Evolutionary conservation across 1,140 invertebrate genomes (phyloP).

Genomic region (Coptotermes formosanus): DNA sequence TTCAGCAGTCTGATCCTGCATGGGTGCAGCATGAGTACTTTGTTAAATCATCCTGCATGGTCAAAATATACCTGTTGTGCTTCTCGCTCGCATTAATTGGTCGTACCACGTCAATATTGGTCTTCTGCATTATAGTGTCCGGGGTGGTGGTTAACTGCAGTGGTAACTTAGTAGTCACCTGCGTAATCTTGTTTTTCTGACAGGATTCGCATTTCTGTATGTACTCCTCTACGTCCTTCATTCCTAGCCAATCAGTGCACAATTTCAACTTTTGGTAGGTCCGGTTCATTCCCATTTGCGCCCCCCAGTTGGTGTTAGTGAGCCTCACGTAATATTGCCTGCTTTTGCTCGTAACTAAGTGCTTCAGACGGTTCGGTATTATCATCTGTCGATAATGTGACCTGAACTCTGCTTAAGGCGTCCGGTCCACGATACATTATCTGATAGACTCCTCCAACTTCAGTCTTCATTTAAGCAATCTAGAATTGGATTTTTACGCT

Average conservation of each 20-base stretch:
- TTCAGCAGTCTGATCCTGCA: too few species aligned
- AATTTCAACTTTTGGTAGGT: neutral
- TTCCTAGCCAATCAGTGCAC: neutral
- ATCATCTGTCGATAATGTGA: neutral
- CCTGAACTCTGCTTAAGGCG: constrained; percentile 3
- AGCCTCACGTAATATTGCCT: neutral
- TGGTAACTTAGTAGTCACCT: neutral
- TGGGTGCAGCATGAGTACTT: too few species aligned
- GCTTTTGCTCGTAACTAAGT: too few species aligned
- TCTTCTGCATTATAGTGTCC: neutral
- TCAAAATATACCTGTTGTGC: too few species aligned
- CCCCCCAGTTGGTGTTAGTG: neutral
- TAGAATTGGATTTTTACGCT: constrained; percentile 40
- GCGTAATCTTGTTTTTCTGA: neutral
- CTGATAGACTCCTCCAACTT: constrained; percentile 18
- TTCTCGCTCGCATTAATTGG: neutral
- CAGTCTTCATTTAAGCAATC: constrained; percentile 43
- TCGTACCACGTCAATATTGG: neutral
- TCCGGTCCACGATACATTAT: constrained; percentile 1
- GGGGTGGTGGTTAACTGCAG: neutral
- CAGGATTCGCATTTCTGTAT: constrained; percentile 8
- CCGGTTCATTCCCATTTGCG: neutral
- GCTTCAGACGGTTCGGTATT: too few species aligned
- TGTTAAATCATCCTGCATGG: too few species aligned
- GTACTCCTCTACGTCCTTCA: neutral